Conservation (phyloP, 2,113 vertebrate species). For the Chelonoidis abingdonii region DNA sequence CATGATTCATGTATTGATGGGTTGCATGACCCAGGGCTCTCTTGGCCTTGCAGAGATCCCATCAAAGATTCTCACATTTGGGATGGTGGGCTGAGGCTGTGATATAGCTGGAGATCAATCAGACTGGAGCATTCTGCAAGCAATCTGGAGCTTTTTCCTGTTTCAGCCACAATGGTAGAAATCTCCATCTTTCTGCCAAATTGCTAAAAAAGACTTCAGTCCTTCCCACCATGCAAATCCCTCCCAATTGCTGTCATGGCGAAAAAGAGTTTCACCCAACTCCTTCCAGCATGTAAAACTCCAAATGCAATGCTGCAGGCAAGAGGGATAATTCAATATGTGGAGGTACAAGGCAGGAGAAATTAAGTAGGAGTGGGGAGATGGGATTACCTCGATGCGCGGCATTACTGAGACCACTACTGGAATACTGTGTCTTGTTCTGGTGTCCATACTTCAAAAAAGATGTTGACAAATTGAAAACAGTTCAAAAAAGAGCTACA, state of each 20-base stretch:
- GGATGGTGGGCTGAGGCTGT: not conserved
- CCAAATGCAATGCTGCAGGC: not conserved
- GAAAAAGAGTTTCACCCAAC: slow-evolving; percentile 10
- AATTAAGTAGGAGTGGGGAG: not conserved
- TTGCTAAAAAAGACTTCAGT: slow-evolving; percentile 12
- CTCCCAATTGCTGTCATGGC: not conserved
- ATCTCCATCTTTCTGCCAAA: slow-evolving; percentile 43
- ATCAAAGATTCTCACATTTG: not conserved
- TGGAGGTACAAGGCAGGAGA: slow-evolving; percentile 22
- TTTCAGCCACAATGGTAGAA: slow-evolving; percentile 22
- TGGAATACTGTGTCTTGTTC: not conserved
- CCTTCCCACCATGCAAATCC: not conserved
- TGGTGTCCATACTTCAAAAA: slow-evolving; percentile 6
- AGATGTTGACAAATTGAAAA: not conserved
- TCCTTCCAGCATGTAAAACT: slow-evolving; percentile 38
- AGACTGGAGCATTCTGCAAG: not conserved
- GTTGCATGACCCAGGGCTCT: not conserved
- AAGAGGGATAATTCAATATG: slow-evolving; percentile 8
- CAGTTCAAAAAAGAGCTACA: slow-evolving; percentile 31
- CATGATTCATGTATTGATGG: not conserved
- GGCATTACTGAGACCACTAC: slow-evolving; percentile 32
- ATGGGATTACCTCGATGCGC: slow-evolving; percentile 25
- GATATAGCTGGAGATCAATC: slow-evolving; percentile 37
- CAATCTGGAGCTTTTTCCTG: slow-evolving; percentile 20
- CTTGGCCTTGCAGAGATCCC: not conserved